phyloP scores from a whole-genome alignment of 2,888 invertebrate species.

The Drosophila nr. fundita region DNA sequence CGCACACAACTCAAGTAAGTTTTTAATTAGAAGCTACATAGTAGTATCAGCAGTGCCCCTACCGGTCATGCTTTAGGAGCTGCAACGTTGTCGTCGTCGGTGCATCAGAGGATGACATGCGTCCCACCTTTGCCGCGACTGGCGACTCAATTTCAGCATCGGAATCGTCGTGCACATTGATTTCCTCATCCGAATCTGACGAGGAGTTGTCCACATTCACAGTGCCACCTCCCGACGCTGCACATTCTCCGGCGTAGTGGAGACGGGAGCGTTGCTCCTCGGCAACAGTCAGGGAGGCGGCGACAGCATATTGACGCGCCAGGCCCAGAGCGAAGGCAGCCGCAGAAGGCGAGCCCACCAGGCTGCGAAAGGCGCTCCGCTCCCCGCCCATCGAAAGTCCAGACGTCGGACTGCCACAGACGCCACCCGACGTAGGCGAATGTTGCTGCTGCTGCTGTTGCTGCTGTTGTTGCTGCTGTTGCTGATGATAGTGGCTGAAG shows the following conservation, averaged over 20 bases:
- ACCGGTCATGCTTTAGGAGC: slow-evolving; percentile 84
- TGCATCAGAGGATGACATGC: slow-evolving; percentile 74
- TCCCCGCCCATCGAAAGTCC: slow-evolving; percentile 92
- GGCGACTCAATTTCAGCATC: slow-evolving; percentile 80
- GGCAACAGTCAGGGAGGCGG: slow-evolving; percentile 83
- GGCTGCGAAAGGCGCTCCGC: slow-evolving; percentile 94
- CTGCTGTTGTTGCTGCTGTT: slow-evolving; percentile 67
- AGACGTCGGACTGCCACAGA: slow-evolving; percentile 65
- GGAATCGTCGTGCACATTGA: slow-evolving; percentile 91
- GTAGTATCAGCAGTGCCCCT: slow-evolving; percentile 17
- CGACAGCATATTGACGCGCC: slow-evolving; percentile 83
- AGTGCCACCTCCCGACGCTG: slow-evolving; percentile 47
- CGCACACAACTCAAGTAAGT: slow-evolving; percentile 80
- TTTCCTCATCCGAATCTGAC: slow-evolving; percentile 88
- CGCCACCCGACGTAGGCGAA: slow-evolving; percentile 55
- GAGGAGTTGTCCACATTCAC: slow-evolving; percentile 83
- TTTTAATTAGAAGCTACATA: slow-evolving; percentile 70
- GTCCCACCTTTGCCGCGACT: slow-evolving; percentile 69
- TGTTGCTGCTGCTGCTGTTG: slow-evolving; percentile 64
- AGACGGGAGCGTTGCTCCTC: slow-evolving; percentile 79
- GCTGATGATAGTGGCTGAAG: slow-evolving; percentile 80
- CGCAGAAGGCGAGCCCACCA: slow-evolving; percentile 88
- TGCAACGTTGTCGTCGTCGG: slow-evolving; percentile 75
- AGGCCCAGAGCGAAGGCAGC: slow-evolving; percentile 86
- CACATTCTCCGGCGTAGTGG: slow-evolving; percentile 54